Conservation (phyloP, 2,113 vertebrate genomes). For the Saiga tatarica region DNA sequence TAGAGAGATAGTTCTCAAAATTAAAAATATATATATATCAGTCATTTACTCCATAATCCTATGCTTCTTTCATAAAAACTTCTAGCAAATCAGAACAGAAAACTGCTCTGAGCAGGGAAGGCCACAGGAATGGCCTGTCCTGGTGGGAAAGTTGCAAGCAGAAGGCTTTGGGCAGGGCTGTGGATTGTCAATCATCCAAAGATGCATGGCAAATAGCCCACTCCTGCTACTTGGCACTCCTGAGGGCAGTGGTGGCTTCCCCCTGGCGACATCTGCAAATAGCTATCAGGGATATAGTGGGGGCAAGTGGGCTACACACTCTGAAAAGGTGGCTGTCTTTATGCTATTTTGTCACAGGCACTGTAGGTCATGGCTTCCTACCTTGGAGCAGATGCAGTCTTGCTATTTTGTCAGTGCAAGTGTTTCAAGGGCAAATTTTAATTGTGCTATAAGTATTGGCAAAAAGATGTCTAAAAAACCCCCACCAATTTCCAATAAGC, state of each 20-base stretch:
- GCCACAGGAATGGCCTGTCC: not conserved
- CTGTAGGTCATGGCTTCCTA: not conserved
- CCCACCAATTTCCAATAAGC: not conserved
- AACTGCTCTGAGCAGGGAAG: not conserved
- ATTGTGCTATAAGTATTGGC: not conserved
- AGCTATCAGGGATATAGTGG: not conserved
- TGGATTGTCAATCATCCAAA: not conserved
- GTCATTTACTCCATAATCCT: not conserved
- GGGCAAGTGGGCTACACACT: not conserved
- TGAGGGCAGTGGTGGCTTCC: not conserved
- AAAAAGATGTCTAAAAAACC: not conserved
- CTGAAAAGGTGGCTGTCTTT: not conserved
- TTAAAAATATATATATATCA: no score
- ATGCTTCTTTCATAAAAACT: not conserved
- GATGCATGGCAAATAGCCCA: not conserved
- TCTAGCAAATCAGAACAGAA: conserved; percentile 22
- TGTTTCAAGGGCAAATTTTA: not conserved
- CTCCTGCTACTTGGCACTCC: not conserved
- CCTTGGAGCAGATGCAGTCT: not conserved
- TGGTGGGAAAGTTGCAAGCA: not conserved
- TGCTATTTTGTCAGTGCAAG: not conserved
- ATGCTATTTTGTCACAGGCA: not conserved
- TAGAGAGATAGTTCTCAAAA: not conserved
- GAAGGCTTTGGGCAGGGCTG: not conserved
- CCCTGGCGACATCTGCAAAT: not conserved